phyloP scores from a whole-genome alignment of 1,140 invertebrate genomes.

The Eubasilissa regina region DNA sequence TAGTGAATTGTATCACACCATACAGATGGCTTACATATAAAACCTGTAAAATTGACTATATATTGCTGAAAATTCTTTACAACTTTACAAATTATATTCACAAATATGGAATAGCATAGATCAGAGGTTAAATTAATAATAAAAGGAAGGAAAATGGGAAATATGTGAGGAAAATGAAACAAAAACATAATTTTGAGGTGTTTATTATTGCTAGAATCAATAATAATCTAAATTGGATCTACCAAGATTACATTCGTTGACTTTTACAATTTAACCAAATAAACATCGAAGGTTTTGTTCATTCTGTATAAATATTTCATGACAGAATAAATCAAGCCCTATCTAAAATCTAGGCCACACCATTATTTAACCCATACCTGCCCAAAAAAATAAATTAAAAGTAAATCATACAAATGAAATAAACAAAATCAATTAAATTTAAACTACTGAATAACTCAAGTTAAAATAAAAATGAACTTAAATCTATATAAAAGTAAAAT shows the following conservation, averaged over 20 bases:
- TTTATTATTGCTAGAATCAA: slow-evolving; percentile 74
- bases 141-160: slow-evolving; percentile 29
- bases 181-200: slow-evolving; percentile 71
- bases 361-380: slow-evolving; percentile 73
- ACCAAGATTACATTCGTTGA: slow-evolving; percentile 75
- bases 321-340: slow-evolving; percentile 63
- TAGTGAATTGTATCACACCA: too few relatives aligned
- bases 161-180: slow-evolving; percentile 53
- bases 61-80: too few relatives aligned
- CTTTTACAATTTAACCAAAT: slow-evolving; percentile 64
- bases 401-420: slow-evolving; percentile 59
- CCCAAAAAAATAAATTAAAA: slow-evolving; percentile 66
- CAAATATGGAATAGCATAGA: too few relatives aligned
- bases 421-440: slow-evolving; percentile 56
- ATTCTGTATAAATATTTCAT: slow-evolving; percentile 44
- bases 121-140: neutral
- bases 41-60: too few relatives aligned
- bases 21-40: too few relatives aligned
- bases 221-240: slow-evolving; percentile 72
- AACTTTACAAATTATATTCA: too few relatives aligned
- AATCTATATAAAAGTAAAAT: slow-evolving; percentile 59
- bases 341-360: slow-evolving; percentile 73
- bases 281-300: slow-evolving; percentile 59
- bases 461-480: slow-evolving; percentile 60
- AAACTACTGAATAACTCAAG: slow-evolving; percentile 58